phyloP scores from a whole-genome alignment of 2,888 invertebrate genomes.

The Epirrita christyi region DNA sequence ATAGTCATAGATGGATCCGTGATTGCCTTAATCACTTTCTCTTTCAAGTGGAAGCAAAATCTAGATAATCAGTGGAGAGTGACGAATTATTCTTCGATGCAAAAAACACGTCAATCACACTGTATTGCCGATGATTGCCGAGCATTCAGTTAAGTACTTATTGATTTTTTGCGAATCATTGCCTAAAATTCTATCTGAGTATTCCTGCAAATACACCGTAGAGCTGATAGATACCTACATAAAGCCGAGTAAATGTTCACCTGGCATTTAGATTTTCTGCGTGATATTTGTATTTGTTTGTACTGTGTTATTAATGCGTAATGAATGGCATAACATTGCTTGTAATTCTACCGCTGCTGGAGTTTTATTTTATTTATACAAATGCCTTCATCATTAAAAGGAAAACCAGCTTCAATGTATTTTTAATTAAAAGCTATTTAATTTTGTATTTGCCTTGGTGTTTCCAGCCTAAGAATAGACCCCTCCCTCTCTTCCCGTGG shows the following conservation, averaged over 20 bases:
- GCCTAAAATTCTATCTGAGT: constrained; percentile 2
- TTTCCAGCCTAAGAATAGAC: too few species aligned
- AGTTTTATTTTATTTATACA: neutral
- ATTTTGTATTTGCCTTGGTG: too few species aligned
- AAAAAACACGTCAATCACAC: constrained; percentile 59
- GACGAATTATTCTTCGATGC: constrained; percentile 40
- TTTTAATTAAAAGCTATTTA: neutral
- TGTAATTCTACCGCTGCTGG: neutral
- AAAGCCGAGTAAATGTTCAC: constrained; percentile 36
- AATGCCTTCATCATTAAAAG: neutral
- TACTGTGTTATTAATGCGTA: too few species aligned
- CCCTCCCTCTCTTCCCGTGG: too few species aligned
- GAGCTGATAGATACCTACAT: constrained; percentile 3
- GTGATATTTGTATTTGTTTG: constrained; percentile 8
- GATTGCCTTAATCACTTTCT: constrained; percentile 51
- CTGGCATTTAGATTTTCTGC: constrained; percentile 36
- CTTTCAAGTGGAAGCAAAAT: constrained; percentile 55
- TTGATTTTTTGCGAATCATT: constrained; percentile 12
- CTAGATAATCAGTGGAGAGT: constrained; percentile 53
- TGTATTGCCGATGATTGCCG: constrained; percentile 49
- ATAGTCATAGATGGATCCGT: constrained; percentile 14
- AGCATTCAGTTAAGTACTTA: constrained; percentile 21
- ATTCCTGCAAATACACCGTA: constrained; percentile 12
- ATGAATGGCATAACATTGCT: neutral
- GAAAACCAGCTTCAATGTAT: neutral